These are phyloP conservation scores for Aspidiotus rigidus DNA, from an alignment of 2,888 invertebrate genomes.

Conservation along the genomic window DNA sequence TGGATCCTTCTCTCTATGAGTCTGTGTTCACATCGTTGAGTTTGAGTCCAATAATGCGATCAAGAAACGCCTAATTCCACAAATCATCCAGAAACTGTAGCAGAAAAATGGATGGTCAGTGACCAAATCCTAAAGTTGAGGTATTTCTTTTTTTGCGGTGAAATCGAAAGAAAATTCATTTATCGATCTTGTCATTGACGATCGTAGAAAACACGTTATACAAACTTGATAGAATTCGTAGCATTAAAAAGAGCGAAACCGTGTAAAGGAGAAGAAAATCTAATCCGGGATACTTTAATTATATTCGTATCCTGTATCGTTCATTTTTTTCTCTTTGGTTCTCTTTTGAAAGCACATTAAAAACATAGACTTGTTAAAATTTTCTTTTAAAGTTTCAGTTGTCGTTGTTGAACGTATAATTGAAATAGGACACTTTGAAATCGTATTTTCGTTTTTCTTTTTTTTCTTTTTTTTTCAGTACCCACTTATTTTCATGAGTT, in stretches of 20 bases:
- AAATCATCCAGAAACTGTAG: conserved; percentile 4
- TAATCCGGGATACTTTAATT: conserved; percentile 26
- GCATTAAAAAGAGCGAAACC: too few relatives aligned
- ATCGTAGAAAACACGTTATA: too few relatives aligned
- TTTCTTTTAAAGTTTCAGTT: conserved; percentile 24
- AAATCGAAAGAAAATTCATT: too few relatives aligned
- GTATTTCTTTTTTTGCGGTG: too few relatives aligned
- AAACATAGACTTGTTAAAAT: conserved; percentile 25
- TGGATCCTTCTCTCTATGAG: too few relatives aligned
- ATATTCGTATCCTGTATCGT: conserved; percentile 16
- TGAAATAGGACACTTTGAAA: conserved; percentile 28
- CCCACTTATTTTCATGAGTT: neutral
- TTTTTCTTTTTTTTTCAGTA: conserved; percentile 1
- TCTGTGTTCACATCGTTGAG: too few relatives aligned
- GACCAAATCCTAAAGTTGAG: too few relatives aligned
- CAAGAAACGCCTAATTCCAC: conserved; percentile 30
- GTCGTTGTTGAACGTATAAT: conserved; percentile 28
- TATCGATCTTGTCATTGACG: too few relatives aligned
- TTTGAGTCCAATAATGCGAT: conserved; percentile 31
- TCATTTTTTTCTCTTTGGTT: neutral
- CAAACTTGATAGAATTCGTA: too few relatives aligned
- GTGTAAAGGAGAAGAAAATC: conserved; percentile 14
- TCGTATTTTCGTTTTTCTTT: conserved; percentile 1
- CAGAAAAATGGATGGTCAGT: too few relatives aligned
- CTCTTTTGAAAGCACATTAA: neutral